These are phyloP conservation scores for Beris chalybata DNA, from an alignment of 2,888 invertebrate species.

Conservation along the genomic window DNA sequence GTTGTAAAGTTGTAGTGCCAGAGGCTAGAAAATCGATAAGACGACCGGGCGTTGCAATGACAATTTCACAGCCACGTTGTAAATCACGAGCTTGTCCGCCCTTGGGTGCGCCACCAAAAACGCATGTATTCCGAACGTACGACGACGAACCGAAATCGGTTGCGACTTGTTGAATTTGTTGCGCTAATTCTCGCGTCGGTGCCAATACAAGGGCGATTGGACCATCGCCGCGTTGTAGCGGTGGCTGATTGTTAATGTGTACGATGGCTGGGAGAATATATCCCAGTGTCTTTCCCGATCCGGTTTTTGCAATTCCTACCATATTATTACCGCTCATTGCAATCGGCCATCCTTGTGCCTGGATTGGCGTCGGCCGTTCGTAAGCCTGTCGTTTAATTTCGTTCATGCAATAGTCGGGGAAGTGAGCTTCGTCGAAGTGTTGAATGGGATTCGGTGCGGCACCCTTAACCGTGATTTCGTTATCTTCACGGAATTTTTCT, in stretches of 20 bases:
- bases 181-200: constrained; percentile 76
- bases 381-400: constrained; percentile 68
- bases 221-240: constrained; percentile 76
- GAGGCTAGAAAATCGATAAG: constrained; percentile 82
- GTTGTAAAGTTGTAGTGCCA: constrained; percentile 71
- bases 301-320: constrained; percentile 84
- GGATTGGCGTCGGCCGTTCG: constrained; percentile 78
- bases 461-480: constrained; percentile 77
- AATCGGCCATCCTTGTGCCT: constrained; percentile 85
- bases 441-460: constrained; percentile 75
- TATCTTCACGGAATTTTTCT: constrained; percentile 65
- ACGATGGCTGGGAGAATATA: constrained; percentile 83
- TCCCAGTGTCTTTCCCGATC: constrained; percentile 77
- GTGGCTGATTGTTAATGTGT: constrained; percentile 81
- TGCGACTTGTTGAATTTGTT: constrained; percentile 82
- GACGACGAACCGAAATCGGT: constrained; percentile 77
- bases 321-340: constrained; percentile 79
- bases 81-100: constrained; percentile 71
- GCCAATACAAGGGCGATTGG: constrained; percentile 81
- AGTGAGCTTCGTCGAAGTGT: constrained; percentile 76
- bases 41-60: constrained; percentile 87
- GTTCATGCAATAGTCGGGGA: constrained; percentile 73
- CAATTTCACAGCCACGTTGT: constrained; percentile 80
- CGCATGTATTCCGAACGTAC: constrained; percentile 78
- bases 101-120: constrained; percentile 93